Percentiles rank a stretch among this genome's conserved stretches.
Evolutionary conservation across 2,888 invertebrate species (phyloP).

Genomic region (Apoderus coryli): DNA sequence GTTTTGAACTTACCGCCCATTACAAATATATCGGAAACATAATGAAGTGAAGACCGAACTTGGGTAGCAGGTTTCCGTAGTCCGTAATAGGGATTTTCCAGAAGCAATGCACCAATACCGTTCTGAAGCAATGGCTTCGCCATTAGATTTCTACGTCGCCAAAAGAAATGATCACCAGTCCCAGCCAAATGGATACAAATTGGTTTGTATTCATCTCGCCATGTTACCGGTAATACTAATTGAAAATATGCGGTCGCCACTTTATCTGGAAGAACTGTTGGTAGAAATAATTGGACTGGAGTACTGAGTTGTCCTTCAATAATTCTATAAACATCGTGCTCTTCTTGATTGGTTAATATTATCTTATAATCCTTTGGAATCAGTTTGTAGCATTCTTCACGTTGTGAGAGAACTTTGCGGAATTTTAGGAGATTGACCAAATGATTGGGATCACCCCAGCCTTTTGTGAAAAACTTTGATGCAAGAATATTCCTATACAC

Average conservation of each 20-base stretch:
- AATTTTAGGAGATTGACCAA: too few relatives aligned
- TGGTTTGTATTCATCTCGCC: conserved; percentile 53
- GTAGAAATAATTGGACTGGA: conserved; percentile 65
- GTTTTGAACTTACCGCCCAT: too few relatives aligned
- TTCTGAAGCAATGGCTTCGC: conserved; percentile 80
- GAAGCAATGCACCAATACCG: conserved; percentile 78
- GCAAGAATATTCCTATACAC: too few relatives aligned
- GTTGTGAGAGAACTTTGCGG: too few relatives aligned
- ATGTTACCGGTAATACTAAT: conserved; percentile 61
- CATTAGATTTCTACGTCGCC: conserved; percentile 74
- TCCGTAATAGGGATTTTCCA: conserved; percentile 94
- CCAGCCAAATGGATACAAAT: conserved; percentile 88
- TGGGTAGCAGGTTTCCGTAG: conserved; percentile 71
- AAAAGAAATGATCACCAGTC: conserved; percentile 91
- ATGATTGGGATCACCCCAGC: too few relatives aligned
- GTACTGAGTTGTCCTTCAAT: conserved; percentile 75
- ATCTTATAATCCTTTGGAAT: too few relatives aligned
- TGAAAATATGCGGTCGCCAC: conserved; percentile 70
- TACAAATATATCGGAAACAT: conserved; percentile 93
- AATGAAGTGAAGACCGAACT: conserved; percentile 72
- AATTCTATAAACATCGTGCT: conserved; percentile 48
- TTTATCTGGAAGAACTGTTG: conserved; percentile 73
- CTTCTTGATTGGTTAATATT: too few relatives aligned
- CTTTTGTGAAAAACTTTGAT: too few relatives aligned
- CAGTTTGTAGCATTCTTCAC: too few relatives aligned